phyloP scores from a whole-genome alignment of 2,888 invertebrate species.

The Harpagoxenus sublaevis region DNA sequence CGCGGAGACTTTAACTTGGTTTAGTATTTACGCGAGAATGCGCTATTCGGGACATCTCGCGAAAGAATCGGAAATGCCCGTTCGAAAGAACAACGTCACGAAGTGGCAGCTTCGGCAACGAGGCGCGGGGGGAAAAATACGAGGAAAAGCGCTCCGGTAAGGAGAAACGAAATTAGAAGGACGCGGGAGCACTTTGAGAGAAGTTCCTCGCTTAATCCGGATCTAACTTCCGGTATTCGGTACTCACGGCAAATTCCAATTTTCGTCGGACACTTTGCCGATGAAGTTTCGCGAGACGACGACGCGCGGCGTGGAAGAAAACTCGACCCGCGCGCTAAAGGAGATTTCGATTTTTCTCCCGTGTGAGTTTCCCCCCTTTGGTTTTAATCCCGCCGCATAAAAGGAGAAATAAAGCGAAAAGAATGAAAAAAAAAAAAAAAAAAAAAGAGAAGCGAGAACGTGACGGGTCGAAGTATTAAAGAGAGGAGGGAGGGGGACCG shows the following conservation, averaged over 20 bases:
- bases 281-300: conserved; percentile 49
- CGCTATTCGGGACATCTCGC: background rate
- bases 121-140: conserved; percentile 19
- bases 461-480: conserved; percentile 49
- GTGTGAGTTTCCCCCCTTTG: conserved; percentile 3
- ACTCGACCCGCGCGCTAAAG: background rate
- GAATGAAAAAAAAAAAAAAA: background rate
- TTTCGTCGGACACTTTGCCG: conserved; percentile 53
- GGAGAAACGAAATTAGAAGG: conserved; percentile 49
- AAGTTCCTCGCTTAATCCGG: conserved; percentile 48
- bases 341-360: conserved; percentile 47
- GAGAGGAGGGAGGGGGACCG: conserved; percentile 26
- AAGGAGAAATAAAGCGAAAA: conserved; percentile 12
- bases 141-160: conserved; percentile 7
- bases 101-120: conserved; percentile 14
- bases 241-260: conserved; percentile 55
- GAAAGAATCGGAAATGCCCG: conserved; percentile 18
- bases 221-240: conserved; percentile 56
- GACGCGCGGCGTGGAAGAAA: background rate
- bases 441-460: conserved; percentile 29
- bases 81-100: conserved; percentile 5
- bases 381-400: conserved; percentile 13
- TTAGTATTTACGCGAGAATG: conserved; percentile 19
- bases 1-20: background rate
- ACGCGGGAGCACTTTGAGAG: conserved; percentile 46